Conservation (phyloP, 1,140 invertebrate genomes). For the Conopomorpha cramerella region DNA sequence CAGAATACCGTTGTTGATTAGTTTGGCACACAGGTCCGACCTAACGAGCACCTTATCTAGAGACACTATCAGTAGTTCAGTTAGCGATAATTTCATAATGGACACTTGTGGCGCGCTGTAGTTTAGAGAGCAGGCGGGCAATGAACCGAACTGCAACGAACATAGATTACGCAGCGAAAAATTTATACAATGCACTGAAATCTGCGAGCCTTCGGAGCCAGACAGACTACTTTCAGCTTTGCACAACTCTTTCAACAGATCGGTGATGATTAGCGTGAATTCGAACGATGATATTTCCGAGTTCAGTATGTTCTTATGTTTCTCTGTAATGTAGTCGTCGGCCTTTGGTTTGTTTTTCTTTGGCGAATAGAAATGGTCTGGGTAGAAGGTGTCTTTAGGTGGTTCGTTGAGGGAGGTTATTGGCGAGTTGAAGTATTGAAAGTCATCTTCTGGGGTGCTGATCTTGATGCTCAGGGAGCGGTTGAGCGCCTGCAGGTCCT, state of each 20-base stretch:
- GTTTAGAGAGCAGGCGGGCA: slow-evolving; percentile 11
- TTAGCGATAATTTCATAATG: slow-evolving; percentile 62
- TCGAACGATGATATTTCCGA: slow-evolving; percentile 61
- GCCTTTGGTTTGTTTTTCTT: slow-evolving; percentile 38
- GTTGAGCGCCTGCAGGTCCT: slow-evolving; percentile 58
- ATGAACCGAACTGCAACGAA: slow-evolving; percentile 63
- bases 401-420: slow-evolving; percentile 62
- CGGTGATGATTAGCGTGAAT: slow-evolving; percentile 62
- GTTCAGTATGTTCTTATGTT: slow-evolving; percentile 58
- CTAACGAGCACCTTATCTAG: slow-evolving; percentile 63
- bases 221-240: slow-evolving; percentile 57
- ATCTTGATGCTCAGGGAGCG: slow-evolving; percentile 63
- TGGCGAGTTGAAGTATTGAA: slow-evolving; percentile 67
- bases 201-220: slow-evolving; percentile 56
- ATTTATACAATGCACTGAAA: slow-evolving; percentile 64
- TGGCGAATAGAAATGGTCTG: slow-evolving; percentile 23
- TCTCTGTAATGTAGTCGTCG: slow-evolving; percentile 61
- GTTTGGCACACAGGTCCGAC: slow-evolving; percentile 62
- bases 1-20: slow-evolving; percentile 66
- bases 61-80: slow-evolving; percentile 62
- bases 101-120: slow-evolving; percentile 32
- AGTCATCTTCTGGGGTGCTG: slow-evolving; percentile 65
- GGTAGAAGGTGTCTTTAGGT: slow-evolving; percentile 27
- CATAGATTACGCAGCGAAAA: slow-evolving; percentile 66
- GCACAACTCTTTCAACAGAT: slow-evolving; percentile 64